A percentile compares a stretch with the other conserved stretches of the same genome.
phyloP scores from a whole-genome alignment of 2,888 invertebrate species.

The Lomographa bimaculata region DNA sequence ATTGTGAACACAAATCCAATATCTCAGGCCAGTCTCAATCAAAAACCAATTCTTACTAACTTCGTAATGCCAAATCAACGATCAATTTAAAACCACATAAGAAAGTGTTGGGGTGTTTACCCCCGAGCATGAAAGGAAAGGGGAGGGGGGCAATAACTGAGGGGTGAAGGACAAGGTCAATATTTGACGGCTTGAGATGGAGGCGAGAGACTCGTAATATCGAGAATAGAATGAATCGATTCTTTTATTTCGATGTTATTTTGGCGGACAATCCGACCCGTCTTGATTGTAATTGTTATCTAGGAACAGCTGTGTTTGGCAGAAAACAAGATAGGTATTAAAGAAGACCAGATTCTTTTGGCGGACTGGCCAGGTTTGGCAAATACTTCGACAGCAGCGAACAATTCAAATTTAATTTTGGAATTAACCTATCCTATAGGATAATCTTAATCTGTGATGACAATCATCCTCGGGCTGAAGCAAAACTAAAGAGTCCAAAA shows the following conservation, averaged over 20 bases:
- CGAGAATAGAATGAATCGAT: conserved; percentile 9
- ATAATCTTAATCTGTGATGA: too few species aligned
- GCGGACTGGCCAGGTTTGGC: too few species aligned
- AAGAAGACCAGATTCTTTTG: too few species aligned
- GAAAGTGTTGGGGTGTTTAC: conserved; percentile 22
- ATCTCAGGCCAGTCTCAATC: too few species aligned
- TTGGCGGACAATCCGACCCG: conserved; percentile 3
- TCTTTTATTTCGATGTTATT: conserved; percentile 12
- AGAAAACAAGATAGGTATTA: too few species aligned
- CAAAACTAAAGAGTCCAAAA: too few species aligned
- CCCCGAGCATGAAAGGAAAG: neutral
- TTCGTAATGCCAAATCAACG: conserved; percentile 16
- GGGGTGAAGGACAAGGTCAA: conserved; percentile 28
- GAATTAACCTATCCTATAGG: too few species aligned
- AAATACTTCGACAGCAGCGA: too few species aligned
- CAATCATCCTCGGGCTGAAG: too few species aligned
- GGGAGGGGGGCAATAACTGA: conserved; percentile 26
- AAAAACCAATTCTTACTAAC: conserved; percentile 18
- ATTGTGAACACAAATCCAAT: too few species aligned
- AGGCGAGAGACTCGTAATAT: conserved; percentile 21
- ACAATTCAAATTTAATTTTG: too few species aligned
- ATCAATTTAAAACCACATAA: conserved; percentile 24
- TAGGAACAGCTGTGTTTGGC: too few species aligned
- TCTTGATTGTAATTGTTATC: neutral
- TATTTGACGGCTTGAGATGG: conserved; percentile 26